Percentiles rank a stretch among this genome's conserved stretches.
Conservation (phyloP, 1,140 invertebrate genomes). For the Anastatus disparis region DNA sequence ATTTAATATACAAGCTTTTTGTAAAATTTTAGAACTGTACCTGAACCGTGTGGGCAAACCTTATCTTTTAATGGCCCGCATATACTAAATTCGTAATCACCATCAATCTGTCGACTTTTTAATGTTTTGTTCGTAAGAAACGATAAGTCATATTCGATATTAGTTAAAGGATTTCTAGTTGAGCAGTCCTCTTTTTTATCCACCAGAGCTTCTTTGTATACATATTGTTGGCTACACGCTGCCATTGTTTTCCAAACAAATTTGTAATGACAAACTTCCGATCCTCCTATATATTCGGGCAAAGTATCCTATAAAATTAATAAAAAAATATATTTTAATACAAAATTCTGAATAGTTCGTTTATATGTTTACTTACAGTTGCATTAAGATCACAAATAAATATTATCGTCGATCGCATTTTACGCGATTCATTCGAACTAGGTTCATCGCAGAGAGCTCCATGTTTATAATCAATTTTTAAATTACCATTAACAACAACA, state of each 20-base stretch:
- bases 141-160: not conserved
- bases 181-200: not conserved
- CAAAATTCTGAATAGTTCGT: no score
- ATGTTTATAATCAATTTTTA: not conserved
- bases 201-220: conserved; percentile 45
- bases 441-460: not conserved
- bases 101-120: conserved; percentile 8
- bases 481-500: not conserved
- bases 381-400: not conserved
- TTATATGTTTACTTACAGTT: not conserved
- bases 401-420: not conserved
- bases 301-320: not conserved
- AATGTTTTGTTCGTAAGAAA: conserved; percentile 9
- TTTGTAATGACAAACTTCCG: conserved; percentile 52
- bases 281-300: conserved; percentile 17
- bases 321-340: not conserved
- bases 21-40: conserved; percentile 39
- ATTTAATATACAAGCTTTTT: no score
- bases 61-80: conserved; percentile 44
- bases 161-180: not conserved
- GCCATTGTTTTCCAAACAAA: conserved; percentile 4
- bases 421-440: not conserved
- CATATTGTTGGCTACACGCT: conserved; percentile 52
- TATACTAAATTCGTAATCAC: conserved; percentile 51
- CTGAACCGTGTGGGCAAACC: conserved; percentile 44